These are phyloP conservation scores for Venustoraphidia nigricollis DNA, from an alignment of 2,888 invertebrate species.

Conservation along the genomic window DNA sequence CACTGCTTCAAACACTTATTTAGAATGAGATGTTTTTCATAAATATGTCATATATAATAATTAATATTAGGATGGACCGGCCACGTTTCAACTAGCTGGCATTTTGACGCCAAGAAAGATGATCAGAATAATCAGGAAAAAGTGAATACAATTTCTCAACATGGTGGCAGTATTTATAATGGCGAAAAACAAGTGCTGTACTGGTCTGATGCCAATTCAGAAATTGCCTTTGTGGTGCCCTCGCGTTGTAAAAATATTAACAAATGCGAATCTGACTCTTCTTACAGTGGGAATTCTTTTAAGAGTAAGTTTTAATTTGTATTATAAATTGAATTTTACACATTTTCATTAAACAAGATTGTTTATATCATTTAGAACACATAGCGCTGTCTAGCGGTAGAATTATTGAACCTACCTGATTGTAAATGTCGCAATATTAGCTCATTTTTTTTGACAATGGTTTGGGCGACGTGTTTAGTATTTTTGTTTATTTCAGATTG, in stretches of 20 bases:
- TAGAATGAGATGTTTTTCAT: neutral
- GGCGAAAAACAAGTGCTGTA: conserved; percentile 76
- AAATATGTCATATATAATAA: neutral
- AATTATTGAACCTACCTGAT: no score
- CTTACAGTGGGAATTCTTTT: neutral
- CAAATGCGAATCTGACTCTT: neutral
- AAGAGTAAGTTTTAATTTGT: neutral
- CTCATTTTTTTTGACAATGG: no score
- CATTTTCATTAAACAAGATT: neutral
- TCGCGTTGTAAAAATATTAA: conserved; percentile 20
- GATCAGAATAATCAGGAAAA: conserved; percentile 7
- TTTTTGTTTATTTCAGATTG: conserved; percentile 2
- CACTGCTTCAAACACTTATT: no score
- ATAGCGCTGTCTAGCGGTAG: no score
- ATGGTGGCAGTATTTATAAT: conserved; percentile 61
- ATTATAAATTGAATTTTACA: neutral
- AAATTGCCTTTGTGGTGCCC: conserved; percentile 91
- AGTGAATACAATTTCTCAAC: conserved; percentile 19
- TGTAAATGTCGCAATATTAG: no score
- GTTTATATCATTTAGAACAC: neutral
- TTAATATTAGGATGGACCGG: conserved; percentile 61
- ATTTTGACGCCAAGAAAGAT: conserved; percentile 18
- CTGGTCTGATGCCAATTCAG: conserved; percentile 90
- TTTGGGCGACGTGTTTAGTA: no score
- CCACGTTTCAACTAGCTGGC: conserved; percentile 75